phyloP scores from a whole-genome alignment of 2,797 vertebrate genomes.

The Crocodylus rhombifer region DNA sequence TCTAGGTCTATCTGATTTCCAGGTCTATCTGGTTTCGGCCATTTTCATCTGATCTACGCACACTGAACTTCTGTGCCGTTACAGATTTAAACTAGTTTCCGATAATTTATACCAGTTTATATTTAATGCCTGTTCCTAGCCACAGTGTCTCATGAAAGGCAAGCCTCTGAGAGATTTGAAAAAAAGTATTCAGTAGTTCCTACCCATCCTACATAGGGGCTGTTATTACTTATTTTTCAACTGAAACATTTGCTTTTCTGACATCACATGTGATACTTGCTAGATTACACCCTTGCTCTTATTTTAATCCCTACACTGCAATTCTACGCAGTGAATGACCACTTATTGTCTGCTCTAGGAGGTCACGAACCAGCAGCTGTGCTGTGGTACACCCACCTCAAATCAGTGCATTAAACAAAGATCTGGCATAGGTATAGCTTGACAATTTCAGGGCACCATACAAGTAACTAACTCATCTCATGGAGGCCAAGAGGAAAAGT shows the following conservation, averaged over 20 bases:
- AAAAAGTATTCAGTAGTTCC: accelerated
- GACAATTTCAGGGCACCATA: background rate
- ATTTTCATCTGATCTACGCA: too few relatives aligned
- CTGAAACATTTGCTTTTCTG: background rate
- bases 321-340: background rate
- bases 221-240: background rate
- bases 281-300: background rate
- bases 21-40: too few relatives aligned
- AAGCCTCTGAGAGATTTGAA: background rate
- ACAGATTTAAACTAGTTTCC: too few relatives aligned
- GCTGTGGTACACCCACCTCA: background rate
- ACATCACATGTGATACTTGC: background rate
- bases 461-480: background rate
- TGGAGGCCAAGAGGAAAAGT: background rate
- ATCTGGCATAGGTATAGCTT: background rate
- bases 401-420: background rate
- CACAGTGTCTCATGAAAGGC: background rate
- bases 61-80: too few relatives aligned
- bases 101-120: too few relatives aligned
- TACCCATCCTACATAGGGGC: background rate
- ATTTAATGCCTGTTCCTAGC: too few relatives aligned
- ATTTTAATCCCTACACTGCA: accelerated
- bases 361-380: background rate
- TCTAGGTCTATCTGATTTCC: too few relatives aligned
- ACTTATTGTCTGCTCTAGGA: background rate